A percentile compares a stretch with the other conserved stretches of the same genome.
These are phyloP conservation scores for Cremastinae sp. DNA, from an alignment of 2,888 invertebrate species.

Conservation along the genomic window DNA sequence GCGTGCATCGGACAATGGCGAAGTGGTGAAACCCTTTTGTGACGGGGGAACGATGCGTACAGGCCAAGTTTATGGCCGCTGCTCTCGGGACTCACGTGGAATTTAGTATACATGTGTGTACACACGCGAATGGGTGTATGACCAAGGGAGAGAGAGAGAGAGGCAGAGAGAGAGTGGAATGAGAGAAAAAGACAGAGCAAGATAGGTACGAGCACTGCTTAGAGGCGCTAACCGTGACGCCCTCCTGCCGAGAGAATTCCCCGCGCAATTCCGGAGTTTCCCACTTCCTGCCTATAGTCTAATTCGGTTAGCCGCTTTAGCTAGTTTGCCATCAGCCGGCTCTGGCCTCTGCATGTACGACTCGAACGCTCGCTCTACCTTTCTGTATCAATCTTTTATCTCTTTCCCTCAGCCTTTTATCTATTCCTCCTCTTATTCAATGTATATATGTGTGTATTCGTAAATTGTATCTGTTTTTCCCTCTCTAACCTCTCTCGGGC, in stretches of 20 bases:
- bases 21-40: conserved; percentile 46
- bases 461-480: too few species aligned
- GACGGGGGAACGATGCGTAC: conserved; percentile 41
- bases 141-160: too few species aligned
- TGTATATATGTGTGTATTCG: conserved; percentile 11
- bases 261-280: conserved; percentile 66
- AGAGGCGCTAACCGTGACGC: conserved; percentile 69
- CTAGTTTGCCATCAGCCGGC: conserved; percentile 58
- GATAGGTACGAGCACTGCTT: conserved; percentile 25
- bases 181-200: too few species aligned
- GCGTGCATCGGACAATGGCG: conserved; percentile 37
- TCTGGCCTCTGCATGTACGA: conserved; percentile 46
- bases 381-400: neutral
- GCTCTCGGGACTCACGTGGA: conserved; percentile 62
- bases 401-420: neutral
- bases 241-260: conserved; percentile 66
- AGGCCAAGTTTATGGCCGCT: conserved; percentile 63
- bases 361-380: conserved; percentile 17
- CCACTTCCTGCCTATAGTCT: conserved; percentile 68
- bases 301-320: conserved; percentile 66
- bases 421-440: neutral
- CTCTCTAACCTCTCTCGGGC: neutral
- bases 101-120: conserved; percentile 44
- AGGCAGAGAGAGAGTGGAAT: too few species aligned
- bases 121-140: conserved; percentile 37